Evolutionary conservation across 2,113 vertebrate species (phyloP).

Genomic region (Cavia aperea): DNA sequence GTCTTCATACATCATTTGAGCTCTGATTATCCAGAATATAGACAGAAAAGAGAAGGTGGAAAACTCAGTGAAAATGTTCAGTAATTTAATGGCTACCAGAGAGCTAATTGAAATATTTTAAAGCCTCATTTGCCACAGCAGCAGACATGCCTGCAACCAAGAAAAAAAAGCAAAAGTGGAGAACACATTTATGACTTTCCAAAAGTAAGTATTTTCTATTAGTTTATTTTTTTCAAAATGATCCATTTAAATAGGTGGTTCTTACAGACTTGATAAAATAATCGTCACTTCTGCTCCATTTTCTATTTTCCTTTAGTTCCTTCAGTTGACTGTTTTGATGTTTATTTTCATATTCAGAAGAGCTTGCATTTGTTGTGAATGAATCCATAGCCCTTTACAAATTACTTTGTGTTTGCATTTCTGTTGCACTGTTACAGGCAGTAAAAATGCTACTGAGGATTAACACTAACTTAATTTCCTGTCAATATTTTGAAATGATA

Average conservation of each 20-base stretch:
- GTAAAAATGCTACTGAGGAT: neutral
- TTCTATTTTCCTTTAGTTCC: neutral
- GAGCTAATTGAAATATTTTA: neutral
- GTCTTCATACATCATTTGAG: neutral
- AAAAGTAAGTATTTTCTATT: neutral
- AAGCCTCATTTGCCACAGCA: neutral
- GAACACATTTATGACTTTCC: neutral
- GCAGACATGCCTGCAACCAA: neutral
- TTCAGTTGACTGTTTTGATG: neutral
- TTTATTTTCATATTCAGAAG: neutral
- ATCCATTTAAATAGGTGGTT: neutral
- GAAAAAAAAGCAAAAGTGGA: neutral
- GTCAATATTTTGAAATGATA: neutral
- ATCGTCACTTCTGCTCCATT: neutral
- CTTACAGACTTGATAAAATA: neutral
- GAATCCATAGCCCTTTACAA: constrained; percentile 51
- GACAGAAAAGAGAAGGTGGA: neutral
- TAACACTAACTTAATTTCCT: neutral
- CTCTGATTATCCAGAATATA: constrained; percentile 8
- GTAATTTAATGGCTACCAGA: constrained; percentile 32
- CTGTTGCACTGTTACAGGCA: constrained; percentile 32
- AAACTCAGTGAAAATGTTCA: constrained; percentile 24
- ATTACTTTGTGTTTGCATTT: constrained; percentile 50
- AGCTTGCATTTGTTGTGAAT: constrained; percentile 20
- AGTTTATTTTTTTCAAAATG: neutral